Percentiles rank a stretch among this genome's conserved stretches.
phyloP scores from a whole-genome alignment of 2,113 vertebrate species.

The Lota lota region DNA sequence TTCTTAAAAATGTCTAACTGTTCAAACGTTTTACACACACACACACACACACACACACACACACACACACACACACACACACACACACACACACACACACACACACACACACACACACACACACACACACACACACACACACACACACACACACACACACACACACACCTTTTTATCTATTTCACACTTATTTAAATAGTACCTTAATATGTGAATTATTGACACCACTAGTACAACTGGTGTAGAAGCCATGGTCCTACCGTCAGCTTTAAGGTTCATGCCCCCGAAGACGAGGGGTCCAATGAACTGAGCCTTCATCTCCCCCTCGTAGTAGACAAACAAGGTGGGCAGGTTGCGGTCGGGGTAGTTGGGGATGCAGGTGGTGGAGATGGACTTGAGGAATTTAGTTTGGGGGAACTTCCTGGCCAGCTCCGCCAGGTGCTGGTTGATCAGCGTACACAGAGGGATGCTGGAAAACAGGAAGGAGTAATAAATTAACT shows the following conservation, averaged over 20 bases:
- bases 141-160: no score
- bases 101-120: no score
- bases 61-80: no score
- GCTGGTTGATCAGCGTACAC: constrained; percentile 93
- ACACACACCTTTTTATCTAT: no score
- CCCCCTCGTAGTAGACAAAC: constrained; percentile 86
- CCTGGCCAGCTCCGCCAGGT: constrained; percentile 79
- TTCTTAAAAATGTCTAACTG: no score
- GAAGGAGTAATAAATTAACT: not conserved
- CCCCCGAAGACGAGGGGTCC: constrained; percentile 93
- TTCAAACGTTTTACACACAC: no score
- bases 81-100: no score
- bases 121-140: no score
- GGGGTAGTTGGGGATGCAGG: constrained; percentile 96
- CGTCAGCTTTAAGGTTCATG: constrained; percentile 91
- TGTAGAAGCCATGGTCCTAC: constrained; percentile 59
- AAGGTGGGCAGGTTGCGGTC: constrained; percentile 94
- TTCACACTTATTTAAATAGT: no score
- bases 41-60: no score
- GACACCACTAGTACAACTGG: no score
- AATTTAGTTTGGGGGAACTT: constrained; percentile 97
- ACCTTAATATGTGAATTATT: no score
- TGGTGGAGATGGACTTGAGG: constrained; percentile 92
- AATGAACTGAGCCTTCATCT: constrained; percentile 96
- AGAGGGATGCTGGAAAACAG: constrained; percentile 84